Conservation (phyloP, 2,113 vertebrate species). For the Anthoscopus minutus region DNA sequence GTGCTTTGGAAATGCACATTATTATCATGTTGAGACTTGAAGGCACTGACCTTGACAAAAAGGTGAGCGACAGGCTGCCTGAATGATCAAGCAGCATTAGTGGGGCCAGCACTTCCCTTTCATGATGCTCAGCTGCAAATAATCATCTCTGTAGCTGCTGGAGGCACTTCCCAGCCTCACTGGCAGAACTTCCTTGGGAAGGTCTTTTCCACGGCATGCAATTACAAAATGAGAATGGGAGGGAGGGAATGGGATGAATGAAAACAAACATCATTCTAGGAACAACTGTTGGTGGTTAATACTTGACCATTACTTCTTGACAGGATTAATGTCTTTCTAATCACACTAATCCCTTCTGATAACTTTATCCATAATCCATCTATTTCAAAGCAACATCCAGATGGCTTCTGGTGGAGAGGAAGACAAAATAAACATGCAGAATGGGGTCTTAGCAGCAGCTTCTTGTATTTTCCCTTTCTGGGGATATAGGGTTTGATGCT, state of each 20-base stretch:
- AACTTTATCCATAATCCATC: slow-evolving; percentile 71
- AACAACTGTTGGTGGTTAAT: slow-evolving; percentile 60
- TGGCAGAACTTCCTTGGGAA: slow-evolving; percentile 18
- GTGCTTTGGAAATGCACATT: background rate
- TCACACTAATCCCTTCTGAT: slow-evolving; percentile 68
- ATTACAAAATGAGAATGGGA: slow-evolving; percentile 57
- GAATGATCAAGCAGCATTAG: background rate
- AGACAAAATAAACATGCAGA: slow-evolving; percentile 51
- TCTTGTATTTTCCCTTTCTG: slow-evolving; percentile 16
- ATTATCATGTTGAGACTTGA: background rate
- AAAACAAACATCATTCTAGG: slow-evolving; percentile 55
- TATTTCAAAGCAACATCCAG: slow-evolving; percentile 63
- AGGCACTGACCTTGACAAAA: slow-evolving; percentile 23
- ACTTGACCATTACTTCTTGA: slow-evolving; percentile 66
- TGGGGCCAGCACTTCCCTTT: slow-evolving; percentile 5
- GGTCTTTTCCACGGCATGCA: slow-evolving; percentile 21
- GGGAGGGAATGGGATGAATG: background rate
- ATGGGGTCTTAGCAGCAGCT: slow-evolving; percentile 18
- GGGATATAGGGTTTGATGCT: background rate
- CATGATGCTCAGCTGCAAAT: background rate
- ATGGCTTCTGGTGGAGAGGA: slow-evolving; percentile 59
- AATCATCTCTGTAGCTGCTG: slow-evolving; percentile 41
- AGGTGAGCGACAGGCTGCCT: background rate
- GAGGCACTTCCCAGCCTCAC: slow-evolving; percentile 13
- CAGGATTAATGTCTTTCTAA: slow-evolving; percentile 67